Base-by-base conservation (phyloP, 2,888 invertebrate genomes). In the Globia sparganii region DNA sequence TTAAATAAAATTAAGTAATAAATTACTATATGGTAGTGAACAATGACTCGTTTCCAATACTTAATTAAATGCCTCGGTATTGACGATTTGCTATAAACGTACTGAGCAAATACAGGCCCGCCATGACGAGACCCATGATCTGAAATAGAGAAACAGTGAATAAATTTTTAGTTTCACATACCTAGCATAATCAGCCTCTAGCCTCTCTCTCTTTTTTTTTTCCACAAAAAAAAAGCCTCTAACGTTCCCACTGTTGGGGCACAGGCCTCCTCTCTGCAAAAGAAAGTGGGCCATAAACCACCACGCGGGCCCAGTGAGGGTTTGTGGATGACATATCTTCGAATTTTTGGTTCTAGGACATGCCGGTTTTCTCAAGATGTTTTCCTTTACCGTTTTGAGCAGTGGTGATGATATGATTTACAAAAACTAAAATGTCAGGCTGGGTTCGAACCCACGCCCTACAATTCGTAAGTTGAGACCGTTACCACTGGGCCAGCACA, bases 31-130 rank as follows among this genome's bases (percentile, higher is more conserved):
- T 59, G 64, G 43, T 79, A 68, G 43, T 77, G 53, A 25, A 74
- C 65, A 81, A 67, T 65, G 21, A 21, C 31, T 74, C 11, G 13
- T 69, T 34, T 28, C 13, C 21, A 71, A 65, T 46, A 37, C 34
- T 56, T 15, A 76, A 75, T 92, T 95, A 96, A 86, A 98, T 97
- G 83, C 98, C 98, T 91, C 98, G 97, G 96, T 98, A 98, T 40
- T 97, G 97, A 85, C 98, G 97, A 90, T 98, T 97, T 53, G 98
- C 98, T 87, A 98, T 97, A 88, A 98, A 97, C 46, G 98, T 97
- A 91, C 98, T 98, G 69, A 98, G 89, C 65, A 98, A 95, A 92
- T 99, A 99, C 2, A 98, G 94, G 1, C 95, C 97, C 5, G 98
- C 94, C 91, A 98, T 97, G 31, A 98, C 97, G 28, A 98, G 93